These are phyloP conservation scores for Indri indri DNA, from an alignment of 2,113 vertebrate species.

Conservation along the genomic window DNA sequence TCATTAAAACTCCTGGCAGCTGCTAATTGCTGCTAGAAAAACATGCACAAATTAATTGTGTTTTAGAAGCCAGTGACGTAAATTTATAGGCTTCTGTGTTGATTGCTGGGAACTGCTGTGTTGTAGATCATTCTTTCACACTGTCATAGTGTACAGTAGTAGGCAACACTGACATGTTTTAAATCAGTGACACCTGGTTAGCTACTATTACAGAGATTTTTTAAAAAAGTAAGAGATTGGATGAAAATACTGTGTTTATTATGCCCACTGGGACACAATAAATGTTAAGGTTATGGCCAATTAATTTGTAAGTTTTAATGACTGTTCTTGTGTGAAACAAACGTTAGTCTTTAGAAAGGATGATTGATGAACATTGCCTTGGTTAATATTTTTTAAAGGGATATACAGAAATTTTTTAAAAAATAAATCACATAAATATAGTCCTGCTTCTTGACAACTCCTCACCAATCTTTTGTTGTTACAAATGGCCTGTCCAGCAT, in stretches of 20 bases:
- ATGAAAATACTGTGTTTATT: constrained; percentile 64
- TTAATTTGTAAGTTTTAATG: constrained; percentile 77
- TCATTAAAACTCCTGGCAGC: constrained; percentile 82
- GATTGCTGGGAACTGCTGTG: constrained; percentile 26
- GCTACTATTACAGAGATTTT: neutral
- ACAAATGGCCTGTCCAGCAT: neutral
- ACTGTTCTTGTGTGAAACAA: constrained; percentile 63
- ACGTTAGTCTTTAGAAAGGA: constrained; percentile 43
- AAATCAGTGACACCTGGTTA: constrained; percentile 57
- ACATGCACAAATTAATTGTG: constrained; percentile 79
- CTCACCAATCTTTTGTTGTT: neutral
- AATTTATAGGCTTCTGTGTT: constrained; percentile 55
- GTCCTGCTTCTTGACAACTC: neutral
- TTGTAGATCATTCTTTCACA: constrained; percentile 35
- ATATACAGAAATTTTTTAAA: neutral
- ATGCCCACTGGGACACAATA: constrained; percentile 27
- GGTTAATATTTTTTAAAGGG: constrained; percentile 50
- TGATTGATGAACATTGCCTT: constrained; percentile 47
- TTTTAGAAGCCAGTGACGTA: constrained; percentile 71
- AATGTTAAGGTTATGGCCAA: constrained; percentile 56
- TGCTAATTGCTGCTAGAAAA: constrained; percentile 83
- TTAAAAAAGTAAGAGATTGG: constrained; percentile 19
- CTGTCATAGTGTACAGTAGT: neutral
- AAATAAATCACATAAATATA: neutral
- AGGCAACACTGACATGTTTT: constrained; percentile 28